Base-by-base conservation (phyloP, 2,113 vertebrate genomes). In the Tamias sibiricus region DNA sequence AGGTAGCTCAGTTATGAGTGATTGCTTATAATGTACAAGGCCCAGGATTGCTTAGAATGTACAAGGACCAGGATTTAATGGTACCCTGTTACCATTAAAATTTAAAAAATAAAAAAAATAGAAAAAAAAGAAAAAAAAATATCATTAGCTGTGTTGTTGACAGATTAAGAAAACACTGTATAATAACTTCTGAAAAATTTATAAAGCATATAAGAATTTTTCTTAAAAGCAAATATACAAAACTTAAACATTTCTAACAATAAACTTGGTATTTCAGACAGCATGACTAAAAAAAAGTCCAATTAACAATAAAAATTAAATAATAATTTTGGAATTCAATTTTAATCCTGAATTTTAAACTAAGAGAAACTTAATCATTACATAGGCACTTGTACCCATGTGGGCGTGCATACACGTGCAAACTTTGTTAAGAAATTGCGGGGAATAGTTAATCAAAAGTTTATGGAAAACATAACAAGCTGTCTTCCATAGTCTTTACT, bases 241-340 rank as follows among this genome's bases (percentile, higher is more conserved):
- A 72, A 72, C 30, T 88, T 95, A 85, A 94, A 69, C 69, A 93
- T 68, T 94, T 95, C n/a, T 93, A 49, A 1, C 35, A 62, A 89
- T 74, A 69, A 52, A 94, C 30, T 72, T 64, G 14, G 2, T 40
- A 64, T 91, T 93, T 69, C 83, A 82, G 28, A 77, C 77, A 57
- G 20, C 8, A 14, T 83, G 64, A n/a, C 13, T 74, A 32, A 81
- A 80, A 81, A 80, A 84, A 75, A n/a, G 26, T 30, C 83, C 13
- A 40, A 10, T 83, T n/a, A 94, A 35, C 26, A 44, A 8, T 68
- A 42, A 80, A 54, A 72, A 68, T 4, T 75, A 77, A 68, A 3
- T 85, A 80, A 40, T 90, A 10, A 83, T 62, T 64, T 13, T 81
- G 54, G 19, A 47, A 54, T 69, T 72, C 16, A 96, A 57, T 87